Conservation (phyloP, 2,797 vertebrate species). For the Pangasius larnaudii region DNA sequence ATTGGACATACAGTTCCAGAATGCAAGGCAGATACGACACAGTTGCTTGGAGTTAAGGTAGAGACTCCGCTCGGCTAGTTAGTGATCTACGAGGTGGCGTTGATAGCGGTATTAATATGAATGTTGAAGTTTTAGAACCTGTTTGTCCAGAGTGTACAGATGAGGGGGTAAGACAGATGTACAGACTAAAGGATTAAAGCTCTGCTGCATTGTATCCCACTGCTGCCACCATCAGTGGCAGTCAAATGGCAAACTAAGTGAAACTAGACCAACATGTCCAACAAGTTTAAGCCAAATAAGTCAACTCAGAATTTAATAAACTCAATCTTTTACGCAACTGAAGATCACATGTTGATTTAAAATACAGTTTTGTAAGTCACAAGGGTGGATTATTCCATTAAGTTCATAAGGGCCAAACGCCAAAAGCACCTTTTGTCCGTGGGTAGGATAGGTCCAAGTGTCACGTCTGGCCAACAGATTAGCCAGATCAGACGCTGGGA, state of each 20-base stretch:
- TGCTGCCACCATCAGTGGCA: neutral
- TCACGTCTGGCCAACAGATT: conserved; percentile 68
- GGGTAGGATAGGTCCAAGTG: conserved; percentile 40
- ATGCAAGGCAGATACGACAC: neutral
- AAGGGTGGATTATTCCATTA: neutral
- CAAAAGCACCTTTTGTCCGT: neutral
- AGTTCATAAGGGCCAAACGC: neutral
- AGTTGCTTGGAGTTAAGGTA: neutral
- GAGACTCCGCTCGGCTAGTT: too few relatives aligned
- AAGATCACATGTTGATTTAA: neutral
- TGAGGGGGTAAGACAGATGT: neutral
- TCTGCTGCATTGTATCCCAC: neutral
- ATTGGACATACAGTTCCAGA: too few relatives aligned
- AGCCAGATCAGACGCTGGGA: conserved; percentile 72
- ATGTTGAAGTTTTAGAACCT: neutral
- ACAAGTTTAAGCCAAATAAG: neutral
- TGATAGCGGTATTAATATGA: neutral
- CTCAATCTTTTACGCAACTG: neutral
- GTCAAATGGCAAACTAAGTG: neutral
- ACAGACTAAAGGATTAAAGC: neutral
- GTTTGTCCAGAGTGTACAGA: neutral
- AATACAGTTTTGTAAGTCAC: neutral
- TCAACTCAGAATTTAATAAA: neutral
- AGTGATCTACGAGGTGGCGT: too few relatives aligned
- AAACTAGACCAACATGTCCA: neutral